These are phyloP conservation scores for Pseudopleuronectes americanus DNA, from an alignment of 2,797 vertebrate genomes.

Conservation along the genomic window DNA sequence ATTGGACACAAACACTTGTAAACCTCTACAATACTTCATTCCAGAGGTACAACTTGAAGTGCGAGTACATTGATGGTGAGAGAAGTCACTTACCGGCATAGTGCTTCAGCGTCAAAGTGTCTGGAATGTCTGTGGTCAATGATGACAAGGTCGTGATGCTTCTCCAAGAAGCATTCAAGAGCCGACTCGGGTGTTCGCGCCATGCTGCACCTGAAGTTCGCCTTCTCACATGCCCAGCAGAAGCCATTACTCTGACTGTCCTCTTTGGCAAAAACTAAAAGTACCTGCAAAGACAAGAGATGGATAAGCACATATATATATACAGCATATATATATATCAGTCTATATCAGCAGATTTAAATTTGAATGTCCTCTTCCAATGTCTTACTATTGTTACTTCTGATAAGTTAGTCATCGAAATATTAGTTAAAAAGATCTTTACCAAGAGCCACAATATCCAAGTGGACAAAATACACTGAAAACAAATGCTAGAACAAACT, in stretches of 20 bases:
- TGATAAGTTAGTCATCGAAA: too few species aligned
- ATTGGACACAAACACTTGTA: neutral
- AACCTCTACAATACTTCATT: neutral
- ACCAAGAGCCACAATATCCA: too few species aligned
- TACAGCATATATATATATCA: neutral
- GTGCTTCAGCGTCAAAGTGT: constrained; percentile 93
- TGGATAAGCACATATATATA: constrained; percentile 15
- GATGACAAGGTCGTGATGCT: constrained; percentile 96
- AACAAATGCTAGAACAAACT: too few species aligned
- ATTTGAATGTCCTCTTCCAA: too few species aligned
- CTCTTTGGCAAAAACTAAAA: constrained; percentile 99
- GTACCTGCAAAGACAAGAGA: constrained; percentile 86
- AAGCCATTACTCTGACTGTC: constrained; percentile 96
- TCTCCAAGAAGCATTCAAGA: constrained; percentile 92
- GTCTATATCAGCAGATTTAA: too few species aligned
- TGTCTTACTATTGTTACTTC: too few species aligned
- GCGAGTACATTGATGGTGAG: constrained; percentile 4
- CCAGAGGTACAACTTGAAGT: constrained; percentile 5
- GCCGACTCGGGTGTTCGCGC: constrained; percentile 90
- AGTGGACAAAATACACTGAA: too few species aligned
- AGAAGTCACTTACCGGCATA: constrained; percentile 90
- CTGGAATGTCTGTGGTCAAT: constrained; percentile 96
- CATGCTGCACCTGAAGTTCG: constrained; percentile 90
- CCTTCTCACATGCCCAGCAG: constrained; percentile 95
- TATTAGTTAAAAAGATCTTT: too few species aligned